A percentile compares a stretch with the other conserved stretches of the same genome.
Conservation (phyloP, 1,140 invertebrate species). For the Hycleus phaleratus region DNA sequence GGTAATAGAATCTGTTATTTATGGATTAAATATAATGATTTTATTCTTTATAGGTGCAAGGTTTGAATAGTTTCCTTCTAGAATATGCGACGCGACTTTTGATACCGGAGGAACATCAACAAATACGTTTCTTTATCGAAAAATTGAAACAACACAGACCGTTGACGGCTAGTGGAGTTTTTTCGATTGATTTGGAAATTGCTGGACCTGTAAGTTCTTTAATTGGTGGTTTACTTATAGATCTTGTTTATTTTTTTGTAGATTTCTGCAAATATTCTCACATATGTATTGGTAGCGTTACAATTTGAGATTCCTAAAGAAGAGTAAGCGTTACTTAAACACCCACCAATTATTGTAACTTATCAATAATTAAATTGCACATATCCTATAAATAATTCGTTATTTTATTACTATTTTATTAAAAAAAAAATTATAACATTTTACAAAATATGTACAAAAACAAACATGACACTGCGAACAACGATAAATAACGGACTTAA, state of each 20-base stretch:
- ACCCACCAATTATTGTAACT: no score
- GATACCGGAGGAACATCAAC: conserved; percentile 28
- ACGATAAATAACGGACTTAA: conserved; percentile 23
- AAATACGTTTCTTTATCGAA: conserved; percentile 33
- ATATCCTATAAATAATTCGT: neutral
- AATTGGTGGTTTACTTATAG: neutral
- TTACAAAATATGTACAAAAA: conserved; percentile 24
- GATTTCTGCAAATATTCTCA: conserved; percentile 37
- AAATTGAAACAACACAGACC: conserved; percentile 31
- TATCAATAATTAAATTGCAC: neutral
- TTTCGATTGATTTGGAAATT: conserved; percentile 33
- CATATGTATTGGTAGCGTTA: conserved; percentile 35
- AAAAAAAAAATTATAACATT: conserved; percentile 5
- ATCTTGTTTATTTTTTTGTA: conserved; percentile 21
- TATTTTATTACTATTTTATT: neutral
- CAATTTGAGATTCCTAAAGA: conserved; percentile 35
- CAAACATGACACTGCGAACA: conserved; percentile 17
- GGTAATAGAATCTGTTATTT: conserved; percentile 18
- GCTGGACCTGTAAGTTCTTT: conserved; percentile 29
- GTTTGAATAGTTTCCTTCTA: conserved; percentile 29
- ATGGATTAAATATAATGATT: neutral
- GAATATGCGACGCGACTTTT: conserved; percentile 34
- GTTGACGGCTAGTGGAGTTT: conserved; percentile 33
- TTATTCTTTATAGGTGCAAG: conserved; percentile 18
- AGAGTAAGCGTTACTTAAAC: conserved; percentile 10